Evolutionary conservation across 2,113 vertebrate genomes (phyloP), one percentile per base, ranked within the genome.

Genomic region (Marcusenius ussheri): DNA sequence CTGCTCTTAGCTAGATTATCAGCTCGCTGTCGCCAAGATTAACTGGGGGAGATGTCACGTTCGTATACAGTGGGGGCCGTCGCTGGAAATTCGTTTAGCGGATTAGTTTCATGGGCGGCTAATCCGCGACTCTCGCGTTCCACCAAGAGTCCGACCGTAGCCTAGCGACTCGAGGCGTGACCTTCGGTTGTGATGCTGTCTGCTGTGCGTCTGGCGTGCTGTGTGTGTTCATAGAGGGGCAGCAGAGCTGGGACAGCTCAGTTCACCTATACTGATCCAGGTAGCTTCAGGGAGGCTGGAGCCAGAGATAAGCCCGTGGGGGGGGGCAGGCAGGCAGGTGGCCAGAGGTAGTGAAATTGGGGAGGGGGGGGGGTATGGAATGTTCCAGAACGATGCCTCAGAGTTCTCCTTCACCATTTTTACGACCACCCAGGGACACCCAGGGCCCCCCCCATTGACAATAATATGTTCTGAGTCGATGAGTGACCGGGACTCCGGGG

Each of bases 221-320:
- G 74, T 42, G 35, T 80, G 35, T 42, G 74, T 42, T 80, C 74
- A 45, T 10, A 47, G 70, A 39, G 91, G 92, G 90, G 90, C 90
- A 90, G 85, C 90, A 70, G 91, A 90, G 85, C 90, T 49, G 92
- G 90, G 49, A n/a, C n/a, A 88, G 90, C 42, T 89, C 42, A 17
- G 66, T 49, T 85, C 83, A 70, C 85, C 83, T 56, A 45, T 86
- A 90, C 84, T 8, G 90, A 74, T 89, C 21, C 53, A 88, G 91
- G 90, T 89, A 89, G 62, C 87, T 88, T 89, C 45, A 66, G 62
- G 58, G 85, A 88, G 88, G 90, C 90, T 89, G 39, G 88, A 90
- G 56, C 62, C 58, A 39, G 77, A 86, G 49, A 90, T 86, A 58
- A 66, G 86, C 88, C 88, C 53, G 5, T 3, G 10, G 4, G 85